Evolutionary conservation across 1,140 invertebrate species (phyloP), one percentile per base, ranked within the genome.

Genomic region (Saxidomus purpurata): DNA sequence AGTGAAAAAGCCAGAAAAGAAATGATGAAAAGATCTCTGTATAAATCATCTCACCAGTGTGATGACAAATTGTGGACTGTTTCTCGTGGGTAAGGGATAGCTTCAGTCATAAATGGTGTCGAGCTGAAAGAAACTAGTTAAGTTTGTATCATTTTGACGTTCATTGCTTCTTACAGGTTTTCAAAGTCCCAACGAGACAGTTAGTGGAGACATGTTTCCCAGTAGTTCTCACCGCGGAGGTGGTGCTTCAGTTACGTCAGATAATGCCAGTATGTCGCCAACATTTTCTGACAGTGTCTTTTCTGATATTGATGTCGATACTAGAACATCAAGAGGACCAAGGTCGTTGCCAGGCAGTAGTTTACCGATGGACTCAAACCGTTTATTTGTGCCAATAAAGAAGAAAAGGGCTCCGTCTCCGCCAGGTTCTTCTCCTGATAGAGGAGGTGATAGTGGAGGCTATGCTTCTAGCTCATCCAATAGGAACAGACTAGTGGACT

Each of bases 331-430:
- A 19, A 52, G 52, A 9, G 22, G 31, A 40, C 28, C 36, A 19
- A 47, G 59, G 17, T 22, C 31, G n/a, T 36, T 71, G 38, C 71
- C 40, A 36, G 86, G 15, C 1, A 77, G 15, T 25, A 28, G 17
- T 52, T 34, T 63, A 9, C 61, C 59, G 0, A 47, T 81, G 55
- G 87, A 89, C 28, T 55, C 28, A 19, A 83, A 89, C 38, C 19
- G 80, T 40, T 71, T 89, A 25, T 89, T 89, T 83, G 80, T 89
- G n/a, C 87, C 87, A 47, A 83, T 77, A 52, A 89, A 83, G 36
- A 89, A 89, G 36, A 89, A 89, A 31, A 63, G 55, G 25, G 61
- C 77, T 36, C 81, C 79, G 11, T 82, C 71, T 6, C 71, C 79
- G 6, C 69, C 80, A 8, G 79, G 47, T 0, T 89, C 76, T 38